Evolutionary conservation across 2,888 invertebrate species (phyloP), one percentile per base, ranked within the genome.

Genomic region (Eupithecia centaureata): DNA sequence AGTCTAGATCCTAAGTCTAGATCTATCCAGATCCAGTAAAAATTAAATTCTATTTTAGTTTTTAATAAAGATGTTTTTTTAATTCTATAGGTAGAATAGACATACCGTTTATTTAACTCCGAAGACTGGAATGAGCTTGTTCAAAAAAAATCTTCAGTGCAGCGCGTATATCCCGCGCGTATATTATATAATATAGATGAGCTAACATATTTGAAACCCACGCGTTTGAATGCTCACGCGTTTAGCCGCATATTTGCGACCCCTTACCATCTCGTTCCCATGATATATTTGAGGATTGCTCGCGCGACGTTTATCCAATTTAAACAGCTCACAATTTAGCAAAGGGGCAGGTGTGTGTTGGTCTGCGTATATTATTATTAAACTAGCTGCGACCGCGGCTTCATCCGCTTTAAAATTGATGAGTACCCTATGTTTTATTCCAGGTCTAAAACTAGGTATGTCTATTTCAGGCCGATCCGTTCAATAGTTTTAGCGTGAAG

Each of bases 241-340:
- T 51, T 63, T 38, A 12, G 22, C 18, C 22, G 42, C 54, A 51
- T 68, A 54, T 68, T 65, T 59, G 66, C 65, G 27, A 42, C 67
- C 42, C 32, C 52, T 52, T 54, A 56, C 58, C 47, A 28, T 32
- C n/a, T n/a, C 60, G 61, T 70, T 74, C 71, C 61, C 69, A 69
- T 68, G 65, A 68, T 67, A 63, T 62, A 51, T 59, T 65, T 68
- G 63, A 58, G 68, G 61, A 42, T 60, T 61, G 74, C 58, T 61
- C 35, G 32, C 59, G 25, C 71, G 62, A 61, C 71, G 68, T 72
- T 72, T 67, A 72, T 72, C 65, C 68, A 74, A 74, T 72, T 67
- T 68, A 35, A 66, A 61, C 70, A 58, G 38, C 67, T 32, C 56
- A 67, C 67, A 56, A 69, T 62, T 71, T 38, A 59, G 56, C 42